Evolutionary conservation across 2,797 vertebrate genomes (phyloP), one percentile per base, ranked within the genome.

Genomic region (Myripristis murdjan): DNA sequence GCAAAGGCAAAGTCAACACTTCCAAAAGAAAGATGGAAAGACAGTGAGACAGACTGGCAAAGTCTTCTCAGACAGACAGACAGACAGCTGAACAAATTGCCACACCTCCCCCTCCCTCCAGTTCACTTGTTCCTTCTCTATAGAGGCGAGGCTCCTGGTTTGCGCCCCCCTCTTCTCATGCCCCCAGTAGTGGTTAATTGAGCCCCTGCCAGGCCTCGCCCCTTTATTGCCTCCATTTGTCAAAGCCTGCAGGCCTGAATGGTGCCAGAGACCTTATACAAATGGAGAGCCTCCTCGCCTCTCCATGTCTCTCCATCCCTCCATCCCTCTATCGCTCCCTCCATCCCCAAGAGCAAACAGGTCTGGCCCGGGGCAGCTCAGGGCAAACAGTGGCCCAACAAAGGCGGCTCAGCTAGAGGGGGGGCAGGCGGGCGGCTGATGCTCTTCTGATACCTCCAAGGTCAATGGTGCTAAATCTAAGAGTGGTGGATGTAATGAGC

Each of bases 191-290:
- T 90, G 91, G 85, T 92, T 93, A 88, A 92, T 93, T 90, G 89
- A 93, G 85, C 90, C 82, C 90, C 87, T 89, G 92, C 92, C 93
- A 93, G 82, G 88, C 88, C 90, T 92, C 87, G 75, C 87, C 90
- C 89, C 75, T 94, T 93, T 93, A 94, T 92, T 90, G 88, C 89
- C 89, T 92, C 83, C 91, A 90, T 93, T 95, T 94, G 93, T 95
- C 93, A 93, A 90, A 90, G 89, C 86, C 85, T 70, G 64, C 73
- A 78, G 86, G 82, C 75, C 77, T 94, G 92, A 94, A 94, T 94
- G 87, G 91, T 87, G 87, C 87, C 87, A 82, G 83, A 91, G 90
- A 91, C 87, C 85, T 91, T 91, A 90, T 93, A 93, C 95, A 95
- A 94, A 94, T 91, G 89, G 84, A 92, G 88, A 92, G 87, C 86